Base-by-base conservation (phyloP, 2,797 vertebrate genomes). In the Enoplosus armatus region DNA sequence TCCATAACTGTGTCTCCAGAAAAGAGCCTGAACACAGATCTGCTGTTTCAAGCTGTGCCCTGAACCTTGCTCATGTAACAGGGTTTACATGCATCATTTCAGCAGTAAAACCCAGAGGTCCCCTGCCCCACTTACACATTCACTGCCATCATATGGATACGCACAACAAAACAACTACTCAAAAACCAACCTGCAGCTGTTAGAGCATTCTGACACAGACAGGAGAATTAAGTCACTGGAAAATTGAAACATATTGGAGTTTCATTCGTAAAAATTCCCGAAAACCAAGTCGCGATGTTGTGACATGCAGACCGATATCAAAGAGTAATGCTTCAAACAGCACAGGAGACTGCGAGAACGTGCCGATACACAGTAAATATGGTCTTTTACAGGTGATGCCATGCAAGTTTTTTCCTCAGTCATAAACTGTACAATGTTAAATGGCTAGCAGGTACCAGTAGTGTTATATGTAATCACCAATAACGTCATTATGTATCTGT, bases 231-330 rank as follows among this genome's bases (percentile, higher is more conserved):
- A 43, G 47, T 71, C 54, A 31, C 14, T 51, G 45, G 31, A 67
- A 66, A 77, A 22, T 43, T 37, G 7, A 43, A 77, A 61, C 16
- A 26, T 26, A 12, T 63, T 64, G 16, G 14, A 70, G 53, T 50
- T 58, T 72, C 56, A 56, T 65, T 60, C 22, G 67, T 69, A 47
- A 66, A 76, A 85, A 51, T 2, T 39, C 3, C 54, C 26, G 50
- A 77, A 65, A 56, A 26, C 9, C 41, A 58, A 39, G 35, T 12
- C 77, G 59, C 69, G 76, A 37, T 20, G 63, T 64, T 51, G 63
- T 33, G 24, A 73, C 85, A 86, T 90, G 87, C 87, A 89, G 72
- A 35, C 39, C 16, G 8, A 72, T 29, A 69, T 70, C 66, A 71
- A 55, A 73, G 66, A 83, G 35, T 20, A 29, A 72, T 6, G 73